Evolutionary conservation across 2,797 vertebrate species (phyloP), one percentile per base, ranked within the genome.

Genomic region (Oryzias sinensis): DNA sequence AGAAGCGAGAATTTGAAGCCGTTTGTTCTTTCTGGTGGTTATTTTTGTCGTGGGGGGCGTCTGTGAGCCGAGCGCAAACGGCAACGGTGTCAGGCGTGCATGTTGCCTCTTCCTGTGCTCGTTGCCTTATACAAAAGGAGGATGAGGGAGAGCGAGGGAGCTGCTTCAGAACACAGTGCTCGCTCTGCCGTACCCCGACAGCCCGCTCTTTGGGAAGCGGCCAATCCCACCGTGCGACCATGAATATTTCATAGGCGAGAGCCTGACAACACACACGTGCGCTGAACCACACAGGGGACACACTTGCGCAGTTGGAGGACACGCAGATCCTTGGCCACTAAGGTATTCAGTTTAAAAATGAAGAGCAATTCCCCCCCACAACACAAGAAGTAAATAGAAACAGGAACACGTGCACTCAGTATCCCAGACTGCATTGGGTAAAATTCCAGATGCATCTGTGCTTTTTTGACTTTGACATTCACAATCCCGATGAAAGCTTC

Each of bases 161-260:
- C 60, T 67, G 77, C 76, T 74, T 75, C 77, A 61, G 65, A 86
- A 78, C 62, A 77, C 70, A 57, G 63, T 66, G 76, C 81, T 81
- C 72, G 76, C 81, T 81, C 72, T 17, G 71, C 84, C 82, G 80
- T 80, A 74, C 71, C 75, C 74, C 47, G 81, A 79, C 82, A 83
- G 80, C 83, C 80, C 70, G 81, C 83, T 87, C 82, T 78, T 80
- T 77, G 76, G 79, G 83, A 68, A 46, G 62, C 80, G 85, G 84
- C 90, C 88, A 90, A 89, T 90, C 88, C 82, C 84, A 75, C 81
- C 80, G 71, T 77, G 77, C 67, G 76, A 81, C 76, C 81, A 91
- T 90, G 84, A 90, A 90, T 91, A 87, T 91, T 91, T 90, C 67
- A 89, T 89, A 62, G 87, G 78, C 83, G 83, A 87, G 76, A 83